Percentiles rank a stretch among this genome's conserved stretches.
phyloP scores from a whole-genome alignment of 2,888 invertebrate species.

The Dendrolimus houi region DNA sequence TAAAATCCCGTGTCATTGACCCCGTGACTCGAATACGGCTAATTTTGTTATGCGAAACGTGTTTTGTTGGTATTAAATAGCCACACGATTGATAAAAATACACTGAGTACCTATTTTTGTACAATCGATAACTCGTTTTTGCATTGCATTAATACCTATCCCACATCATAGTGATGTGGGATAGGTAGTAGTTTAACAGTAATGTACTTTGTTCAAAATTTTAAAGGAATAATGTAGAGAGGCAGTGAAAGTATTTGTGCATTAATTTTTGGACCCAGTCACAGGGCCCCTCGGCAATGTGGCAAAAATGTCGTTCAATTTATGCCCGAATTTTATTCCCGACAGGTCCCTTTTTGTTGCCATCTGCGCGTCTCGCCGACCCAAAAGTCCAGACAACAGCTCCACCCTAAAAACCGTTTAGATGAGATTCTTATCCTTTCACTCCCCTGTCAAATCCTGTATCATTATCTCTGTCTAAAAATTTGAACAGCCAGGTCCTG shows the following conservation, averaged over 20 bases:
- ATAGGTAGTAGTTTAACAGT: no score
- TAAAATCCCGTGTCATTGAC: slow-evolving; percentile 62
- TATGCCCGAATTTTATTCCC: slow-evolving; percentile 65
- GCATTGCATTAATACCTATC: not conserved
- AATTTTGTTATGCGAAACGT: slow-evolving; percentile 47
- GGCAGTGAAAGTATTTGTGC: slow-evolving; percentile 17
- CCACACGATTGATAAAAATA: not conserved
- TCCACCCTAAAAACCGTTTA: slow-evolving; percentile 75
- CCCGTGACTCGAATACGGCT: slow-evolving; percentile 54
- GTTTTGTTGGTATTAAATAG: slow-evolving; percentile 16
- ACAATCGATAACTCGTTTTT: not conserved
- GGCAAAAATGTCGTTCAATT: slow-evolving; percentile 74
- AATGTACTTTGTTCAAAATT: no score
- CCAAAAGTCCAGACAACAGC: slow-evolving; percentile 65
- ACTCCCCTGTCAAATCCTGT: slow-evolving; percentile 51
- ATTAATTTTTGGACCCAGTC: slow-evolving; percentile 34
- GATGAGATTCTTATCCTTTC: slow-evolving; percentile 58
- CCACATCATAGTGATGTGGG: not conserved
- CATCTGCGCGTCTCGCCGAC: slow-evolving; percentile 65
- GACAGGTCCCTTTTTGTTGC: slow-evolving; percentile 70
- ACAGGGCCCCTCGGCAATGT: slow-evolving; percentile 46
- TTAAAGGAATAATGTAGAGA: no score
- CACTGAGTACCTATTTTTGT: not conserved
- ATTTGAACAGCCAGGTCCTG: slow-evolving; percentile 57
- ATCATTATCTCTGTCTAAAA: slow-evolving; percentile 59